Percentiles rank a stretch among this genome's conserved stretches.
Conservation (phyloP, 2,888 invertebrate genomes). For the Lordiphosa fenestrarum region DNA sequence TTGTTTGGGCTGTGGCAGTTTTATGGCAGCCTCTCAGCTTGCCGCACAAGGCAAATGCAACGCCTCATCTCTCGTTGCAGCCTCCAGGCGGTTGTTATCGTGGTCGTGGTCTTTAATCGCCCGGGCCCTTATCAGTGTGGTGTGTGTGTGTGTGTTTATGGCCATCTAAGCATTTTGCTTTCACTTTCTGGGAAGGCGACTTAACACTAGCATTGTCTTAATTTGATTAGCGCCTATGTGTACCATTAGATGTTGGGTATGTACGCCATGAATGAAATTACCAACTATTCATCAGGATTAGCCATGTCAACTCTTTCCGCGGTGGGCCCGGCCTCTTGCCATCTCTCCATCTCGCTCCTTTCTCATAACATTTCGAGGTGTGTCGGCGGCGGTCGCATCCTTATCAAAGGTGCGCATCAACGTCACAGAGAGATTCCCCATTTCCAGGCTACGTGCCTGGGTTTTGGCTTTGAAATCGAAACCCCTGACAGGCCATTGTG, state of each 20-base stretch:
- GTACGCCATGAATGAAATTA: constrained; percentile 7
- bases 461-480: constrained; percentile 66
- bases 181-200: constrained; percentile 50
- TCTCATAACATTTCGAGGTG: constrained; percentile 50
- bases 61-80: constrained; percentile 30
- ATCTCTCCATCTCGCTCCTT: not conserved
- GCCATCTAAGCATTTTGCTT: constrained; percentile 31
- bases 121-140: constrained; percentile 46
- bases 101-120: constrained; percentile 51
- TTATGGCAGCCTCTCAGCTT: constrained; percentile 44
- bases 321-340: not conserved
- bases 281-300: constrained; percentile 54
- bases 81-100: constrained; percentile 47
- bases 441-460: constrained; percentile 54
- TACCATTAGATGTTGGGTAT: constrained; percentile 6
- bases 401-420: constrained; percentile 72
- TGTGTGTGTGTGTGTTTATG: constrained; percentile 19
- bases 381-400: constrained; percentile 51
- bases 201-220: constrained; percentile 63
- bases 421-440: constrained; percentile 55
- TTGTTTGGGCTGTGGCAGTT: constrained; percentile 27
- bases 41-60: not conserved
- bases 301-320: constrained; percentile 34
- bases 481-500: constrained; percentile 64
- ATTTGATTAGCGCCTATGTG: constrained; percentile 39